Percentiles rank a stretch among this genome's conserved stretches.
These are phyloP conservation scores for Cynaeus angustus DNA, from an alignment of 2,888 invertebrate species.

Conservation along the genomic window DNA sequence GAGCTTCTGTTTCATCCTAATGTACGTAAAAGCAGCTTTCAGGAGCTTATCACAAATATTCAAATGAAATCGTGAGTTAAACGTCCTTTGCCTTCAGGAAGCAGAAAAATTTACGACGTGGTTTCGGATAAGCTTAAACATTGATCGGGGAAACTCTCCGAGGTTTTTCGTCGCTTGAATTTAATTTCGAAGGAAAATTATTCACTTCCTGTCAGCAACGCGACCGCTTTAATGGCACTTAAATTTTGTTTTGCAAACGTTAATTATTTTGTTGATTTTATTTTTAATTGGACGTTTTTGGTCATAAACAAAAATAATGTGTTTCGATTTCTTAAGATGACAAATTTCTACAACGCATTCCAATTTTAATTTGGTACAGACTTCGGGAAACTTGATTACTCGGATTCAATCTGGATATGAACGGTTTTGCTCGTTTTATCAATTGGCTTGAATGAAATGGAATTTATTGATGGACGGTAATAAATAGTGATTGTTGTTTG, in stretches of 20 bases:
- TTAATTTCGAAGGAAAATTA: background rate
- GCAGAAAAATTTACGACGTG: background rate
- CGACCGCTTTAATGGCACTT: background rate
- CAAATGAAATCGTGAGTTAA: background rate
- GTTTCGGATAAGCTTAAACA: background rate
- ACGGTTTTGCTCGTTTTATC: conserved; percentile 2
- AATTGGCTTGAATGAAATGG: conserved; percentile 1
- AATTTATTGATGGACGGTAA: background rate
- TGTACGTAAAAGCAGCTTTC: background rate
- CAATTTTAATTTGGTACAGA: conserved; percentile 1
- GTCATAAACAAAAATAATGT: background rate
- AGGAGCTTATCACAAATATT: background rate
- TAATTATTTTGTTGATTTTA: background rate
- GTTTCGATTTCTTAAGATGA: background rate
- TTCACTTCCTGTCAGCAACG: background rate
- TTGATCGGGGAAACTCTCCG: background rate
- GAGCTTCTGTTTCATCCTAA: background rate
- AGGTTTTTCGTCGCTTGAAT: background rate
- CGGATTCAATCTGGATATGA: conserved; percentile 1
- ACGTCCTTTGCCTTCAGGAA: background rate
- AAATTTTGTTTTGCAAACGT: background rate
- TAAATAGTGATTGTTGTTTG: too few relatives aligned
- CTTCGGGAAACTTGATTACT: background rate
- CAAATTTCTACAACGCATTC: background rate
- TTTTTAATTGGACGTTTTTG: background rate